Conservation (phyloP, 2,113 vertebrate species). For the Passer domesticus region DNA sequence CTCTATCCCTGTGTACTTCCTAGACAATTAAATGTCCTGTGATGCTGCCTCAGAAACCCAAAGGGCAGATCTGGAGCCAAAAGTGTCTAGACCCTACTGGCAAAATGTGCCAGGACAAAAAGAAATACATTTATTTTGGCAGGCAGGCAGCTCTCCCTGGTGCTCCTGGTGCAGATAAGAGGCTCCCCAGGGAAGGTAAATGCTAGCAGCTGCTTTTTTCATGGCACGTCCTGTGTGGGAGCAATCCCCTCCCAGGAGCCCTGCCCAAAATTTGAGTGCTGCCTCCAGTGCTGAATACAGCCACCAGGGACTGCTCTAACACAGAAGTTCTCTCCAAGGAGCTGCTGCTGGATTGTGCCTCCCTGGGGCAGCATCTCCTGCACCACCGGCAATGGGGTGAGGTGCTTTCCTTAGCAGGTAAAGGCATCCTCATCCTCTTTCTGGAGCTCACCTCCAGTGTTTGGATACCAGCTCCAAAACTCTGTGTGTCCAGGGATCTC, state of each 20-base stretch:
- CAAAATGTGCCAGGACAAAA: not conserved
- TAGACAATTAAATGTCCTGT: not conserved
- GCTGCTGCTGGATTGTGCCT: not conserved
- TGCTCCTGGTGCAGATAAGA: not conserved
- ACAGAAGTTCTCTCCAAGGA: not conserved
- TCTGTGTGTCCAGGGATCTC: not conserved
- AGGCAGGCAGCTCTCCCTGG: not conserved
- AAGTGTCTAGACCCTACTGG: not conserved
- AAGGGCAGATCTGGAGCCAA: no score
- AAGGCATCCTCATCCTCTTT: not conserved
- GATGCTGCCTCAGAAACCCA: not conserved
- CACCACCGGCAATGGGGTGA: accelerated
- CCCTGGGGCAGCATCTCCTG: not conserved
- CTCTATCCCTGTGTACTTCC: not conserved
- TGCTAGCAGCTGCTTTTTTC: not conserved
- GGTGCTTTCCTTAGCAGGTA: not conserved
- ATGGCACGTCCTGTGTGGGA: not conserved
- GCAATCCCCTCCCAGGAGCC: not conserved
- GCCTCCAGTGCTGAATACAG: not conserved
- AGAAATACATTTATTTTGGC: not conserved
- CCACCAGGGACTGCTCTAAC: not conserved
- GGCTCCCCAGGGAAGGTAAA: not conserved
- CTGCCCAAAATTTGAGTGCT: no score
- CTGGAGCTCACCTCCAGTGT: not conserved
- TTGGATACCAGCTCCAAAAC: not conserved